Evolutionary conservation across 2,113 vertebrate species (phyloP), one percentile per base, ranked within the genome.

Genomic region (Tachysurus vachellii): DNA sequence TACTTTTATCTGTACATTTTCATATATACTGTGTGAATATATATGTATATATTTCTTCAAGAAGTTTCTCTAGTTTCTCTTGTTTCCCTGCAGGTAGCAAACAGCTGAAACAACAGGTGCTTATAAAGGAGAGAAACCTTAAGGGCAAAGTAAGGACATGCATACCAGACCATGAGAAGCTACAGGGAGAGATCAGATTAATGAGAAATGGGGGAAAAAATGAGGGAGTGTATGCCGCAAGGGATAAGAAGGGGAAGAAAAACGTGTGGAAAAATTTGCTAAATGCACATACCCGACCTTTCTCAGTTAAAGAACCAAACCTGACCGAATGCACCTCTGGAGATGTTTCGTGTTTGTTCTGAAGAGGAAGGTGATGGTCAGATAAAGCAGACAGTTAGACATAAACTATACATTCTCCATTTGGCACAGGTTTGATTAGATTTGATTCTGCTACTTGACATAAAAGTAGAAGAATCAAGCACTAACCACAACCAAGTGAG

Each of bases 271-370:
- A 2, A 19, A 81, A 59, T 54, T 61, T 19, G 57, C 44, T 44
- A 31, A 81, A 81, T 83, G 44, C 93, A 97, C 97, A 91, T 97
- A 97, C 97, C 97, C 96, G 95, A 94, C 96, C 95, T 90, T 89
- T 95, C 93, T 97, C 95, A 93, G 95, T 94, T 94, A 96, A 94
- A 92, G 94, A 93, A 92, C 93, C 94, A 95, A 96, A 95, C 92
- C 92, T 96, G 95, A 93, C 94, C 83, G 92, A 87, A 21, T 87
- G 93, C 85, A 93, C 92, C 88, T 95, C 95, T 91, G 92, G 91
- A 89, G 91, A 93, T 77, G 83, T 90, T 83, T 93, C 92, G 50
- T 90, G 88, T 91, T 93, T 92, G 50, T 90, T 94, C 95, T 96
- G 92, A 82, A 88, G 87, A 87, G 66, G 0, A 61, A 26, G 79